A percentile compares a stretch with the other conserved stretches of the same genome.
Conservation (phyloP, 2,888 invertebrate genomes). For the Penaeus monodon region DNA sequence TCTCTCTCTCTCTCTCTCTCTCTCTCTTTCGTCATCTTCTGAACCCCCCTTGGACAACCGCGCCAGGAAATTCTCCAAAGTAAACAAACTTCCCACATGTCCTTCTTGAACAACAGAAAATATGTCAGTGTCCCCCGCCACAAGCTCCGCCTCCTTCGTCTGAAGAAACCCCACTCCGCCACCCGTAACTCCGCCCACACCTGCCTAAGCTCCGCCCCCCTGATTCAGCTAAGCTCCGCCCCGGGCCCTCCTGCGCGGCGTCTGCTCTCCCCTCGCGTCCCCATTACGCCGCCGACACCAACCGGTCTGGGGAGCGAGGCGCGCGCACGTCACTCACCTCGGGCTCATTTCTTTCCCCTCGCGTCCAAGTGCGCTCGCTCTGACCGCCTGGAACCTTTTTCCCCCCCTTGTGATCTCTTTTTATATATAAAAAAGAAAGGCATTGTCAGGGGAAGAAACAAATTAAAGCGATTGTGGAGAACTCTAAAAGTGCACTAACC, state of each 20-base stretch:
- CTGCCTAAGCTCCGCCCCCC: background rate
- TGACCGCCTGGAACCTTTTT: conserved; percentile 8
- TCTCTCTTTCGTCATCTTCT: background rate
- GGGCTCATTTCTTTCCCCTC: background rate
- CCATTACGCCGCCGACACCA: too few relatives aligned
- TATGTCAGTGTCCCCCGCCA: conserved; percentile 18
- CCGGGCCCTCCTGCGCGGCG: conserved; percentile 4
- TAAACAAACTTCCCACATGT: conserved; percentile 38
- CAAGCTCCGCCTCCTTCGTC: conserved; percentile 8
- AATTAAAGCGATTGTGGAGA: too few relatives aligned
- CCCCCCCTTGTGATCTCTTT: conserved; percentile 4
- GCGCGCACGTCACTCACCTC: too few relatives aligned
- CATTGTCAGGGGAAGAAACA: background rate
- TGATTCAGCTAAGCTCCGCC: conserved; percentile 13
- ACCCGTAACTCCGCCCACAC: conserved; percentile 11
- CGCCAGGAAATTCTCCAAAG: conserved; percentile 35
- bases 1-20: background rate
- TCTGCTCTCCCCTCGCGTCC: conserved; percentile 5
- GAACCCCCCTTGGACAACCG: conserved; percentile 2
- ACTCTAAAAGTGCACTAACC: too few relatives aligned
- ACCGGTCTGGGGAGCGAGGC: too few relatives aligned
- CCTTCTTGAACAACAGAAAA: conserved; percentile 22
- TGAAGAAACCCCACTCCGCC: conserved; percentile 23
- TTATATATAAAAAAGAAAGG: background rate
- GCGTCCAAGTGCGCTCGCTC: conserved; percentile 11